Conservation (phyloP, 2,888 invertebrate genomes). For the Bellardia bayeri region DNA sequence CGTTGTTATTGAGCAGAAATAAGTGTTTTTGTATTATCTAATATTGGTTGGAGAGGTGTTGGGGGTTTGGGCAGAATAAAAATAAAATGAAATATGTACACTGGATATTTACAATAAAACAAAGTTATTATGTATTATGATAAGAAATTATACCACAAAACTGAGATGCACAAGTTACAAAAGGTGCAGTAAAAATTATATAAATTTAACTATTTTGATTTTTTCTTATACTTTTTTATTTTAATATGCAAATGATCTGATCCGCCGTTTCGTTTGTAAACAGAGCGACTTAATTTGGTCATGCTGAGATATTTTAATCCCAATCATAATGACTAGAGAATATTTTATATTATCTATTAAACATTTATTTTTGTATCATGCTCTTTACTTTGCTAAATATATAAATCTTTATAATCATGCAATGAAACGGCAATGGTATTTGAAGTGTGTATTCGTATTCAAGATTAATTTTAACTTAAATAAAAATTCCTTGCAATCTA, state of each 20-base stretch:
- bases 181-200: not conserved
- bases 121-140: not conserved
- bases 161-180: not conserved
- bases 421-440: too few relatives aligned
- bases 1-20: not conserved
- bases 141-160: not conserved
- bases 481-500: too few relatives aligned
- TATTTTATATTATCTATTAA: not conserved
- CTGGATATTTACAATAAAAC: not conserved
- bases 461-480: too few relatives aligned
- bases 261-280: not conserved
- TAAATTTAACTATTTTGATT: not conserved
- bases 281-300: not conserved
- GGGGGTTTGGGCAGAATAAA: not conserved
- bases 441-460: too few relatives aligned
- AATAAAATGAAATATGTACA: not conserved
- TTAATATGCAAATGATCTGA: not conserved
- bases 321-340: not conserved
- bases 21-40: not conserved
- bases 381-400: too few relatives aligned
- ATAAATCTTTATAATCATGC: too few relatives aligned
- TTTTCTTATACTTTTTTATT: too few relatives aligned
- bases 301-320: not conserved
- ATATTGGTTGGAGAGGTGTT: not conserved
- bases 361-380: not conserved